Evolutionary conservation across 2,888 invertebrate genomes (phyloP).

Genomic region (Cerastis rubricosa): DNA sequence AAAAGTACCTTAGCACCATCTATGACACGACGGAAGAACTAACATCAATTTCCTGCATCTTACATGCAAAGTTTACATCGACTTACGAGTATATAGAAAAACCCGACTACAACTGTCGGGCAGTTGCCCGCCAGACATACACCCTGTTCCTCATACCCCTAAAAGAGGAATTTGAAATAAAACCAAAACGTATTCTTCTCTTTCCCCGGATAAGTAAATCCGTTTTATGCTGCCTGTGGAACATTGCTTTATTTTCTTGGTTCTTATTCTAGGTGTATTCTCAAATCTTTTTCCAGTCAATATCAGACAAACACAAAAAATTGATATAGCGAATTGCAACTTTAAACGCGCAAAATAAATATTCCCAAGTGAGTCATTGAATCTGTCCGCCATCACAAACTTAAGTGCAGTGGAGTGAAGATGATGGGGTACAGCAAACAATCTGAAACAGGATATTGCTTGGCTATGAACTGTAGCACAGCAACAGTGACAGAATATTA

Average conservation of each 20-base stretch:
- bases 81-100: too few species aligned
- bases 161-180: too few species aligned
- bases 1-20: too few species aligned
- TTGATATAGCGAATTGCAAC: not conserved
- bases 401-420: conserved; percentile 70
- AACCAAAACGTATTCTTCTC: not conserved
- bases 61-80: too few species aligned
- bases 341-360: not conserved
- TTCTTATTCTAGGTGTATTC: accelerated
- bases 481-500: conserved; percentile 43
- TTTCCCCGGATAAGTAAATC: not conserved
- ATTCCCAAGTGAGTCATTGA: conserved; percentile 26
- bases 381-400: conserved; percentile 65
- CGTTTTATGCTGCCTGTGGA: not conserved
- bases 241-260: not conserved
- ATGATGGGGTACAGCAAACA: conserved; percentile 70
- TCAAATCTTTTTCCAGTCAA: not conserved
- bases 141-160: too few species aligned
- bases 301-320: not conserved
- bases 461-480: conserved; percentile 36
- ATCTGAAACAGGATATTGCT: conserved; percentile 74
- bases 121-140: too few species aligned
- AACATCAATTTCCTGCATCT: too few species aligned
- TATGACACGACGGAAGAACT: too few species aligned
- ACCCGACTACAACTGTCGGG: too few species aligned